phyloP scores from a whole-genome alignment of 2,113 vertebrate genomes.

The Uria lomvia region DNA sequence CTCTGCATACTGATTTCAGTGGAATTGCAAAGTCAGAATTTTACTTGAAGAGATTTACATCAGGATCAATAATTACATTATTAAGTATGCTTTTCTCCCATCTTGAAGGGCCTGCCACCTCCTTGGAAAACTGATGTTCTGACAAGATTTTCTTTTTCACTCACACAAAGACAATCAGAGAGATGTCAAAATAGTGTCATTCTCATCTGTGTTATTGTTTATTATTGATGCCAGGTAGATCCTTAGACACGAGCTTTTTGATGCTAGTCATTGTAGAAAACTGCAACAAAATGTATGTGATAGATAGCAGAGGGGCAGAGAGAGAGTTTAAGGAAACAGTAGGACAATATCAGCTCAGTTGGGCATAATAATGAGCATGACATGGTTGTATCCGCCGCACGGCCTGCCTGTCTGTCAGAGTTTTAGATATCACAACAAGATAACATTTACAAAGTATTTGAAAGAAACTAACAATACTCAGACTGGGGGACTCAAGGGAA shows the following conservation, averaged over 20 bases:
- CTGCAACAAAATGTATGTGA: background rate
- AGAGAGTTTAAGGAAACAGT: background rate
- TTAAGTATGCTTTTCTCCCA: background rate
- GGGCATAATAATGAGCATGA: background rate
- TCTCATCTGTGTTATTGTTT: background rate
- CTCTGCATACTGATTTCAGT: background rate
- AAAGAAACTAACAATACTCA: background rate
- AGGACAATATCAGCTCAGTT: background rate
- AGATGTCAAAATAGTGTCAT: background rate
- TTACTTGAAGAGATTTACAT: background rate
- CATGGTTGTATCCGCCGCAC: fast-evolving
- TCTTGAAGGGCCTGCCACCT: background rate
- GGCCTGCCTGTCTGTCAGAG: background rate
- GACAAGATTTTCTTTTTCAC: background rate
- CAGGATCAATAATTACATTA: background rate
- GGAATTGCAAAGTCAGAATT: background rate
- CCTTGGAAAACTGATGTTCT: background rate
- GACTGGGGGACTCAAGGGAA: background rate
- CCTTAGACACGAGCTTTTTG: background rate
- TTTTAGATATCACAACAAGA: background rate
- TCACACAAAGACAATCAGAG: background rate
- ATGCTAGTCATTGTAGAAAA: background rate
- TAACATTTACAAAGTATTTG: background rate
- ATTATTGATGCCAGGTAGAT: background rate
- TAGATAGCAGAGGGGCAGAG: background rate